A percentile compares a stretch with the other conserved stretches of the same genome.
These are phyloP conservation scores for Gephyroberyx darwinii DNA, from an alignment of 2,797 vertebrate genomes.

Conservation along the genomic window DNA sequence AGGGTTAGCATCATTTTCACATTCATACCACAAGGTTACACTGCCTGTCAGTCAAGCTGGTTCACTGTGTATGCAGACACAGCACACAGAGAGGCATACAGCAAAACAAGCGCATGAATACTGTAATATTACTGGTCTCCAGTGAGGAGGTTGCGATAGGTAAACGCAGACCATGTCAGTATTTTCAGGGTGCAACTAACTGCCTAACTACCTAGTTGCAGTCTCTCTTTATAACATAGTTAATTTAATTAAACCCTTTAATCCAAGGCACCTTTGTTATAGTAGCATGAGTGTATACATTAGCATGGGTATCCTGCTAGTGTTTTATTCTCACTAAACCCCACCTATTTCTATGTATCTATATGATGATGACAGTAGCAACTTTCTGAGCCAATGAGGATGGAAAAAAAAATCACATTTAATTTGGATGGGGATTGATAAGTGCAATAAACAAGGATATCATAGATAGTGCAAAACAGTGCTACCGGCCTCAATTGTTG, in stretches of 20 bases:
- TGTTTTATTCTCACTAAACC: too few species aligned
- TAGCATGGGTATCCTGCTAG: too few species aligned
- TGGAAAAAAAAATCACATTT: not conserved
- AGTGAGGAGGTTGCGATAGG: constrained; percentile 14
- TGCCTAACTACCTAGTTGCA: not conserved
- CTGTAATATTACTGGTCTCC: constrained; percentile 25
- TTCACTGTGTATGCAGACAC: constrained; percentile 10
- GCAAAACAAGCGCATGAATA: constrained; percentile 44
- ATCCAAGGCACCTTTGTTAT: too few species aligned
- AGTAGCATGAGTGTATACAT: not conserved
- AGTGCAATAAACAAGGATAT: too few species aligned
- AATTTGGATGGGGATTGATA: not conserved
- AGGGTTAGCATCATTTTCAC: constrained; percentile 49
- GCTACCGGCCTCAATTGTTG: too few species aligned
- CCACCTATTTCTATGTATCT: too few species aligned
- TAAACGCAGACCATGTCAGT: not conserved
- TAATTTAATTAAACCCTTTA: too few species aligned
- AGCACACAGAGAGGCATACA: not conserved
- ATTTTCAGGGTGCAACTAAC: not conserved
- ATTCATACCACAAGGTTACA: constrained; percentile 48
- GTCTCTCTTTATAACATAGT: not conserved
- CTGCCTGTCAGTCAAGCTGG: constrained; percentile 48
- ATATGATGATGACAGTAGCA: too few species aligned
- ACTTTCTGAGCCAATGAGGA: too few species aligned
- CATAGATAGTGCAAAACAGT: too few species aligned